Conservation (phyloP, 2,888 invertebrate species). For the Phaonia tiefii region DNA sequence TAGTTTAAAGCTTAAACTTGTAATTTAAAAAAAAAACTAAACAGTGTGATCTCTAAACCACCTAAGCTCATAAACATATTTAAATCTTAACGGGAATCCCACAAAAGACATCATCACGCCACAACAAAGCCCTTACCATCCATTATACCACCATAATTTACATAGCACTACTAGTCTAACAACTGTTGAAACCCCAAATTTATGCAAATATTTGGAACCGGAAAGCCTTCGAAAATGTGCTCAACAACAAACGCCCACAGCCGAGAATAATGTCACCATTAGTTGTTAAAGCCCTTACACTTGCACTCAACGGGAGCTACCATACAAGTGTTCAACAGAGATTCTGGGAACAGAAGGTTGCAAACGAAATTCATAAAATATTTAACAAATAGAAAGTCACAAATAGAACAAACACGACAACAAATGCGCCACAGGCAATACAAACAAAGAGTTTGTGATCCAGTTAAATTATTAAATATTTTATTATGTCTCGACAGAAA, state of each 20-base stretch:
- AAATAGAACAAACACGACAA: not conserved
- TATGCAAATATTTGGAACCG: conserved; percentile 11
- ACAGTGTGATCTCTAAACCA: too few species aligned
- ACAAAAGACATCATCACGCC: too few species aligned
- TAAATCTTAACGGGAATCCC: too few species aligned
- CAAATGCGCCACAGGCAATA: not conserved
- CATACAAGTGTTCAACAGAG: not conserved
- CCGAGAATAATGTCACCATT: conserved; percentile 5
- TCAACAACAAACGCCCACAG: too few species aligned
- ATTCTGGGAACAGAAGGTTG: too few species aligned
- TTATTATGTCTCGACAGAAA: conserved; percentile 23
- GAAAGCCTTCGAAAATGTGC: conserved; percentile 7
- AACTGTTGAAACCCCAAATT: conserved; percentile 11
- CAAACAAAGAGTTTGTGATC: conserved; percentile 4
- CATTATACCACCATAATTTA: too few species aligned
- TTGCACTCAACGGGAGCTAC: conserved; percentile 11
- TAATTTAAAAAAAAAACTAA: too few species aligned
- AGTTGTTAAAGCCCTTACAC: conserved; percentile 4
- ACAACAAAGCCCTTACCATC: too few species aligned
- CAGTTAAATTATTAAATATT: conserved; percentile 23
- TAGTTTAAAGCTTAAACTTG: too few species aligned
- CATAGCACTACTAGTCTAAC: conserved; percentile 25
- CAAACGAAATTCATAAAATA: conserved; percentile 23
- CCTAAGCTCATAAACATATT: too few species aligned
- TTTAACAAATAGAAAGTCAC: not conserved